Percentiles rank a stretch among this genome's conserved stretches.
Conservation (phyloP, 2,888 invertebrate genomes). For the Petrolisthes manimaculis region DNA sequence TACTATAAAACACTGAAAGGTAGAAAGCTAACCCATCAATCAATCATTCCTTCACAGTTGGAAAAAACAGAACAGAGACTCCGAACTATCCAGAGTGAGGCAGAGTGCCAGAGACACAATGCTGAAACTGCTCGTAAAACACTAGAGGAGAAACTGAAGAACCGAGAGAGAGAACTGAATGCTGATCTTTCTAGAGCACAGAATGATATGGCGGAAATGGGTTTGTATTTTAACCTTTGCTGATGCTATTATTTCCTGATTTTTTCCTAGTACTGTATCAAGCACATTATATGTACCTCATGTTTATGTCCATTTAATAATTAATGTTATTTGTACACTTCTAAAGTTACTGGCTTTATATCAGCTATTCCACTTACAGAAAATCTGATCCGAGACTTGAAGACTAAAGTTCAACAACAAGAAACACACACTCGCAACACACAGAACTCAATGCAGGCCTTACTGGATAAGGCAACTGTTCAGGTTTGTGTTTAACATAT, state of each 20-base stretch:
- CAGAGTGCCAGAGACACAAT: constrained; percentile 60
- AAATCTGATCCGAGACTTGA: constrained; percentile 33
- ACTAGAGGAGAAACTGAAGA: constrained; percentile 51
- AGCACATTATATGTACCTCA: neutral
- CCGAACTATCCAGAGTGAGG: constrained; percentile 42
- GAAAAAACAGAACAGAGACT: constrained; percentile 37
- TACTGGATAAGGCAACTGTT: constrained; percentile 46
- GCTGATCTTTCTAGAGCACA: constrained; percentile 38
- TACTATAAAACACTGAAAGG: no score
- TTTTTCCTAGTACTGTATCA: neutral
- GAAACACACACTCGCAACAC: constrained; percentile 38
- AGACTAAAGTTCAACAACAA: constrained; percentile 48
- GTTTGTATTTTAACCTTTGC: constrained; percentile 11
- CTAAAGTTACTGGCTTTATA: no score
- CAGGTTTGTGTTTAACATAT: constrained; percentile 30
- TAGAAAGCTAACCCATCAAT: no score
- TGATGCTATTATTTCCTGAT: neutral
- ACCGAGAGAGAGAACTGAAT: constrained; percentile 45
- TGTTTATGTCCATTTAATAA: neutral
- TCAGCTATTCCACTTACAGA: neutral
- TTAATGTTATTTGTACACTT: no score
- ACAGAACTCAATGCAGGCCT: constrained; percentile 53
- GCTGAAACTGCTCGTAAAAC: constrained; percentile 43
- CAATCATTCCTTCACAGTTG: constrained; percentile 2
- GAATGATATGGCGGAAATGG: constrained; percentile 42